Evolutionary conservation across 2,888 invertebrate species (phyloP), one percentile per base, ranked within the genome.

Genomic region (Leptopilina drosophilae): DNA sequence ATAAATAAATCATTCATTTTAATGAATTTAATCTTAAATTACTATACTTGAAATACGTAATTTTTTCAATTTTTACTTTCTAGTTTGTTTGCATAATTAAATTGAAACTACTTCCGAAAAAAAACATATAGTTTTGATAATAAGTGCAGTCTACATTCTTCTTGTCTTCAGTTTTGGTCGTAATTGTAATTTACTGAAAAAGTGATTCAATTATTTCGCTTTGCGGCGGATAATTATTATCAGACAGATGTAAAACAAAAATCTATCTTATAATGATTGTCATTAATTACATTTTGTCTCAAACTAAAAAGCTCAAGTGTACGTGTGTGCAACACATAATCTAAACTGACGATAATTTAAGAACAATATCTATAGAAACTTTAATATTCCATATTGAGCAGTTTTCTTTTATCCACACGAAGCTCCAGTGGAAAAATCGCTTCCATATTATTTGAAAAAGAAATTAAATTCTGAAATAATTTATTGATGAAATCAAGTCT

Each of bases 201-300:
- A 33, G 33, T 33, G 33, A 5, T 33, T 33, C 33, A 33, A 33
- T 33, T 33, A 33, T 33, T 33, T 33, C 33, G 33, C 1, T 3
- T 33, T 33, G 33, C 5, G 33, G 33, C 5, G 33, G 33, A 33
- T 33, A 33, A 33, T 33, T 33, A 33, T 33, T 33, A 33, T 33
- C 5, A 33, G 33, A 33, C 33, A 33, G 33, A 33, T 33, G 33
- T 33, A 4, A 33, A 33, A 33, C 4, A 4, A 33, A 33, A 33
- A 33, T 33, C 33, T 33, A 33, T 33, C 33, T 33, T 0, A 33
- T 33, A 33, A 49, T 14, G 26, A 69, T 69, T 53, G 26, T 56
- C 11, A 69, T 33, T 67, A 49, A 46, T 53, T 14, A 69, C n/a
- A 49, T 69, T 69, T 69, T 69, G n/a, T 33, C 53, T 69, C 26